Evolutionary conservation across 2,888 invertebrate species (phyloP).

Genomic region (Cephus pulcher): DNA sequence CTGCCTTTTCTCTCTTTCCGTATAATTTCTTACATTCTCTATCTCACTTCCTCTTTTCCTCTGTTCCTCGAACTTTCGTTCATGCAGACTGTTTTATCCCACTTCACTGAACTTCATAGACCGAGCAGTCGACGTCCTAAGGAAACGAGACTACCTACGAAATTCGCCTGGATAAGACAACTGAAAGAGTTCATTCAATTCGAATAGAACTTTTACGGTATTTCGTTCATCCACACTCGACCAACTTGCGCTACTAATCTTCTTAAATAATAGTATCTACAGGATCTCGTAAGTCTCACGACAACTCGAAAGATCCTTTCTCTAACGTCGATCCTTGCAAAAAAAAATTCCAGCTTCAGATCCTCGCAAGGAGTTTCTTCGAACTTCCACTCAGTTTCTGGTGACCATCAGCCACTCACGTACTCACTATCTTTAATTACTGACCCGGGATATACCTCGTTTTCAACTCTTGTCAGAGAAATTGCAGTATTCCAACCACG

Average conservation of each 20-base stretch:
- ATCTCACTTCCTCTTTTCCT: neutral
- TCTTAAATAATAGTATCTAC: neutral
- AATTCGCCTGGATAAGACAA: slow-evolving; percentile 13
- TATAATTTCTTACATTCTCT: neutral
- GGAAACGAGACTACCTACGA: slow-evolving; percentile 15
- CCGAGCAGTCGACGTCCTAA: slow-evolving; percentile 11
- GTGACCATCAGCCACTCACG: neutral
- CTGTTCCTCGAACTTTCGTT: slow-evolving; percentile 20
- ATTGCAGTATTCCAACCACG: neutral
- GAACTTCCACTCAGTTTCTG: neutral
- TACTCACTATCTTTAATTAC: neutral
- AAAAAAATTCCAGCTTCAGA: neutral
- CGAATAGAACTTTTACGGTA: neutral
- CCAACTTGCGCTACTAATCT: neutral
- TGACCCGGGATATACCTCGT: neutral
- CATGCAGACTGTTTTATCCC: slow-evolving; percentile 39
- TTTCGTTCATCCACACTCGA: neutral
- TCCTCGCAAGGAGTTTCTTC: neutral
- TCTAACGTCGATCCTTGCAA: neutral
- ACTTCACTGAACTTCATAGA: slow-evolving; percentile 27
- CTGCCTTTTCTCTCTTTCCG: slow-evolving; percentile 10
- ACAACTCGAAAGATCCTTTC: neutral
- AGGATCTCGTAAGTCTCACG: neutral
- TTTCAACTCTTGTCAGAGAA: neutral
- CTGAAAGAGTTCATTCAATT: neutral